phyloP scores from a whole-genome alignment of 2,888 invertebrate genomes.

The Chloromyia formosa region DNA sequence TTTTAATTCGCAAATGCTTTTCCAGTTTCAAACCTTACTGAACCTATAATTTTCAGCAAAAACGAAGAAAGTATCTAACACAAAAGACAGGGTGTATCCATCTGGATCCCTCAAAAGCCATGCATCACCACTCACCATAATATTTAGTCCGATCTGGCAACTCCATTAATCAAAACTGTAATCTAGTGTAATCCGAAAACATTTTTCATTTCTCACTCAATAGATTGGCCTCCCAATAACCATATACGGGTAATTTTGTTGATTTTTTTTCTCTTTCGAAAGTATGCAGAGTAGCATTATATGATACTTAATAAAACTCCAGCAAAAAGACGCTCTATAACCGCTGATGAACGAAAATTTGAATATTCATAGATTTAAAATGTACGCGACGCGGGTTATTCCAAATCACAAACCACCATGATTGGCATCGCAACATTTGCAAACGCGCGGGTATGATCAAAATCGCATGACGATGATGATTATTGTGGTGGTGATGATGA shows the following conservation, averaged over 20 bases:
- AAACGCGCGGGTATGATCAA: neutral
- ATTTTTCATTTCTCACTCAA: neutral
- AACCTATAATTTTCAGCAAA: no score
- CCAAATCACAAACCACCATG: constrained; percentile 24
- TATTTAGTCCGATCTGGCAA: no score
- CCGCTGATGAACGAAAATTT: constrained; percentile 28
- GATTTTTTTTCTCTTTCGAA: neutral
- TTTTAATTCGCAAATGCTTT: no score
- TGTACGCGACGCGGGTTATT: constrained; percentile 2
- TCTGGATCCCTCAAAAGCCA: no score
- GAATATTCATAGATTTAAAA: constrained; percentile 35
- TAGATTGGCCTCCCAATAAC: neutral
- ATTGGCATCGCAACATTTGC: neutral
- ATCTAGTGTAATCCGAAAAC: neutral
- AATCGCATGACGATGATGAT: constrained; percentile 14
- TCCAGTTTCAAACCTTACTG: no score
- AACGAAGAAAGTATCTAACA: no score
- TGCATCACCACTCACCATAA: no score
- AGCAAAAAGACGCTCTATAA: neutral
- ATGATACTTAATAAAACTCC: neutral
- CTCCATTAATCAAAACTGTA: no score
- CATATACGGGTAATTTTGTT: constrained; percentile 7
- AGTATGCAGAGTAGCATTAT: constrained; percentile 14
- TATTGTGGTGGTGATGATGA: constrained; percentile 5
- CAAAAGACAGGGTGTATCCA: no score